Percentiles rank a stretch among this genome's conserved stretches.
Evolutionary conservation across 2,888 invertebrate genomes (phyloP).

Genomic region (Dynastes tityus): DNA sequence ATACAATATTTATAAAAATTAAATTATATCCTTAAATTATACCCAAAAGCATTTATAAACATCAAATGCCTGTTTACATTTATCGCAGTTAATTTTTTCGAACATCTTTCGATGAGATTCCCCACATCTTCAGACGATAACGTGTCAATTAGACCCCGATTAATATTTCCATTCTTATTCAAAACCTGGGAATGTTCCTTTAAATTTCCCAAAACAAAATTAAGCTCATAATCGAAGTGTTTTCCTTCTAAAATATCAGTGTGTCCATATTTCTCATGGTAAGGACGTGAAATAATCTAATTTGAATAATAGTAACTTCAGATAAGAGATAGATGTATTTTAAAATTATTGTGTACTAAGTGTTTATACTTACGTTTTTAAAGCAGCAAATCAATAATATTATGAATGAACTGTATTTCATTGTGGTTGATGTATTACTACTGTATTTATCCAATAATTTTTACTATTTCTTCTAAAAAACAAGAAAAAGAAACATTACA

Average conservation of each 20-base stretch:
- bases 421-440: neutral
- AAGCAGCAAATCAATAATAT: neutral
- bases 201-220: neutral
- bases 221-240: neutral
- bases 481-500: too few relatives aligned
- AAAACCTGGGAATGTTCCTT: neutral
- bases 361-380: neutral
- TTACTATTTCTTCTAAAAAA: too few relatives aligned
- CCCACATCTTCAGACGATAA: neutral
- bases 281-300: neutral
- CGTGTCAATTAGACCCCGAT: neutral
- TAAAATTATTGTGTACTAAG: neutral
- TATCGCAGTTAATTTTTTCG: slow-evolving; percentile 18
- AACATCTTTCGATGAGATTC: neutral
- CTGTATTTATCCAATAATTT: neutral
- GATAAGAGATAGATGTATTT: too few relatives aligned
- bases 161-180: neutral
- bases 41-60: slow-evolving; percentile 23
- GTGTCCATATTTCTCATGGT: neutral
- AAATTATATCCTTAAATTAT: neutral
- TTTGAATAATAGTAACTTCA: neutral
- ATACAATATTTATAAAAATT: too few relatives aligned
- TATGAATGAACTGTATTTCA: neutral
- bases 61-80: slow-evolving; percentile 26
- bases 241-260: neutral